These are phyloP conservation scores for Takifugu bimaculatus DNA, from an alignment of 2,113 vertebrate genomes.

Conservation along the genomic window DNA sequence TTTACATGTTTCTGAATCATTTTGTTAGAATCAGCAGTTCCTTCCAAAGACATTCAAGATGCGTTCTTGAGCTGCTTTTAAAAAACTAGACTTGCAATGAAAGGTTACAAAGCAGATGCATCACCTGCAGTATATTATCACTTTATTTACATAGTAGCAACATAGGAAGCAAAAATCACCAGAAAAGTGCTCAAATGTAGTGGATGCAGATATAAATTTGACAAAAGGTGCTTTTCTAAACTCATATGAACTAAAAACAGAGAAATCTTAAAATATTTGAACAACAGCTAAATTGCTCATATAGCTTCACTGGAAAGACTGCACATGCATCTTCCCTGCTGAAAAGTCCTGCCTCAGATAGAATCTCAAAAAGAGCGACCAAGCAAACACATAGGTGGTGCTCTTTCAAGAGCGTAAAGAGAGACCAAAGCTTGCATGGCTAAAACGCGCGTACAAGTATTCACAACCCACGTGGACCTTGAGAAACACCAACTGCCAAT, in stretches of 20 bases:
- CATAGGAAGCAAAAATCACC: background rate
- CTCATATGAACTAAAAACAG: slow-evolving; percentile 21
- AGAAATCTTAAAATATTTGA: slow-evolving; percentile 53
- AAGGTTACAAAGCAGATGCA: background rate
- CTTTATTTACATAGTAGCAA: slow-evolving; percentile 25
- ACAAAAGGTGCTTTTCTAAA: slow-evolving; percentile 32
- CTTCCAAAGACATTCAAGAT: background rate
- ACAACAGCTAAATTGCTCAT: slow-evolving; percentile 35
- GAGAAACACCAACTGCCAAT: no score
- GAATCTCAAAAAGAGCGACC: slow-evolving; percentile 57
- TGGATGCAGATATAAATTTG: slow-evolving; percentile 61
- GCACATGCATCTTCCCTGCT: slow-evolving; percentile 35
- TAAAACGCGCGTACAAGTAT: background rate
- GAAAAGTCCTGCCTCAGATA: slow-evolving; percentile 58
- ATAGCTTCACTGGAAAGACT: slow-evolving; percentile 70
- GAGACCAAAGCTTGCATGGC: background rate
- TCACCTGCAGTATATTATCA: background rate
- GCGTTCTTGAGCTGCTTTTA: background rate
- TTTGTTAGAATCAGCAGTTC: background rate
- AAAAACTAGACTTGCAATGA: background rate
- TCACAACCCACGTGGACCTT: background rate
- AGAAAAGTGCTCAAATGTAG: slow-evolving; percentile 83
- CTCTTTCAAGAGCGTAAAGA: slow-evolving; percentile 39
- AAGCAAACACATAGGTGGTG: slow-evolving; percentile 26
- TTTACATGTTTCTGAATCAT: background rate